Evolutionary conservation across 2,888 invertebrate genomes (phyloP).

Genomic region (Maniola hyperantus): DNA sequence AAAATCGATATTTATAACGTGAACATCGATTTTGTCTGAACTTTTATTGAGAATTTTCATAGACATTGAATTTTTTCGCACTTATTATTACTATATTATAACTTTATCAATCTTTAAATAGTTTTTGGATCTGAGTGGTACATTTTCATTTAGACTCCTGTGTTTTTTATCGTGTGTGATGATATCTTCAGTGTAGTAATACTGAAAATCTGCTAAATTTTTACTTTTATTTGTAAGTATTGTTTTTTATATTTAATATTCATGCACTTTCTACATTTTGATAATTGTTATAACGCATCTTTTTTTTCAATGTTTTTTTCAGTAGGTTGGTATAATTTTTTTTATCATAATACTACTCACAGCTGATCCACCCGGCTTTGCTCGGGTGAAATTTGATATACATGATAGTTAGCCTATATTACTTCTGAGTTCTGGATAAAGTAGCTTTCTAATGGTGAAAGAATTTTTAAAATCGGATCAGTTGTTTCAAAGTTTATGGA

Average conservation of each 20-base stretch:
- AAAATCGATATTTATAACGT: constrained; percentile 18
- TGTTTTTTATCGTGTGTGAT: constrained; percentile 20
- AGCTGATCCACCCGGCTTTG: no score
- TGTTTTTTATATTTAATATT: neutral
- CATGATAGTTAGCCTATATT: no score
- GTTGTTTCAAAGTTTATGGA: no score
- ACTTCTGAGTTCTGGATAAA: no score
- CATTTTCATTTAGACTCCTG: neutral
- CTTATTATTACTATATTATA: neutral
- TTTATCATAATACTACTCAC: no score
- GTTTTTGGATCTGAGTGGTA: neutral
- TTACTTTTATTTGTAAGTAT: constrained; percentile 3
- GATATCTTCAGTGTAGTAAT: constrained; percentile 4
- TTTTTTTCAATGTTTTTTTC: no score
- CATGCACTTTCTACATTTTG: neutral
- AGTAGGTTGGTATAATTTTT: no score
- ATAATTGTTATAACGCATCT: no score
- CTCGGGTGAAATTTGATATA: no score
- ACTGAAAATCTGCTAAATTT: constrained; percentile 14
- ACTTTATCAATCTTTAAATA: no score
- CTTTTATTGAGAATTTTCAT: neutral
- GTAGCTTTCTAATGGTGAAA: no score
- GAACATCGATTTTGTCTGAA: neutral
- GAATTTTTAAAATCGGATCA: no score
- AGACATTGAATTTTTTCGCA: neutral